Evolutionary conservation across 2,888 invertebrate species (phyloP).

Genomic region (Portevinia maculata): DNA sequence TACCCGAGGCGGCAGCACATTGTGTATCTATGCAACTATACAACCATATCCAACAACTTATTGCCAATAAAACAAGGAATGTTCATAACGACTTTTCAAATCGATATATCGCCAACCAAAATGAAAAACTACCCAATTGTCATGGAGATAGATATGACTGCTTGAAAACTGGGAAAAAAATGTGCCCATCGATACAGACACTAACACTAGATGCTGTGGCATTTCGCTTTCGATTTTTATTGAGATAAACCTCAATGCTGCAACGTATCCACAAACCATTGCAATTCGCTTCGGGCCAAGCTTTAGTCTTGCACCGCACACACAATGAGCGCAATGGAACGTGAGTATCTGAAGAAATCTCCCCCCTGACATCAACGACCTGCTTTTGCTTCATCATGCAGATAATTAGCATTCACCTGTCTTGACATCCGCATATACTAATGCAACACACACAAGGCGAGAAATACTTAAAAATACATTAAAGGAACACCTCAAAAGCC

Average conservation of each 20-base stretch:
- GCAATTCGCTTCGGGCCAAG: conserved; percentile 50
- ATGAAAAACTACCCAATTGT: conserved; percentile 36
- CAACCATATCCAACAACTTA: background rate
- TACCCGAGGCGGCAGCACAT: conserved; percentile 15
- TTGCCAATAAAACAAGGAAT: conserved; percentile 21
- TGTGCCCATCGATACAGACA: conserved; percentile 11
- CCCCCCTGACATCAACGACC: conserved; percentile 31
- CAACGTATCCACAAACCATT: conserved; percentile 49
- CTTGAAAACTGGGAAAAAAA: background rate
- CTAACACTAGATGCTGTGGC: conserved; percentile 39
- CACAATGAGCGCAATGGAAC: conserved; percentile 32
- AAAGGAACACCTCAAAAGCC: conserved; percentile 16
- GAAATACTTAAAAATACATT: conserved; percentile 2
- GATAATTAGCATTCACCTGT: conserved; percentile 71
- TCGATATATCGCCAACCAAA: conserved; percentile 57
- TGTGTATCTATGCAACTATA: conserved; percentile 29
- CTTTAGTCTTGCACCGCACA: conserved; percentile 41
- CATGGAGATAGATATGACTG: conserved; percentile 2
- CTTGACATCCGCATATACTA: conserved; percentile 49
- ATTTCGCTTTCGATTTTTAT: conserved; percentile 63
- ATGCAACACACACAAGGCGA: conserved; percentile 32
- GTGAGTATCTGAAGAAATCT: conserved; percentile 28
- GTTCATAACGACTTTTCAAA: conserved; percentile 27
- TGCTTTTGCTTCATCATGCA: conserved; percentile 56
- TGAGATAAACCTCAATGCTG: conserved; percentile 43